phyloP scores from a whole-genome alignment of 1,140 invertebrate species.

The Lepidurus packardi region DNA sequence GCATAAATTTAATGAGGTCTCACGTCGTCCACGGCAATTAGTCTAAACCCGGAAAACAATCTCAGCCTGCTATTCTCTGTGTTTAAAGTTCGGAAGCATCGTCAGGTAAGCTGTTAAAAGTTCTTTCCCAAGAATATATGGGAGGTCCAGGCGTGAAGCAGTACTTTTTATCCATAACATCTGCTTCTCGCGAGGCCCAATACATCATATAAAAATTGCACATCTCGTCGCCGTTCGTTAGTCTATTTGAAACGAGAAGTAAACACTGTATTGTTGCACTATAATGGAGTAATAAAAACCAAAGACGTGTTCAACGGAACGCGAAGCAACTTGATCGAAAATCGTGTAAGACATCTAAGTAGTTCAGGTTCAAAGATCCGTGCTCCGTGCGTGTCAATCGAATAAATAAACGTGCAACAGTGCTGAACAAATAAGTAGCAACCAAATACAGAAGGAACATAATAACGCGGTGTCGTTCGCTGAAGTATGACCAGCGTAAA shows the following conservation, averaged over 20 bases:
- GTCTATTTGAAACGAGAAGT: slow-evolving; percentile 14
- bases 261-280: neutral
- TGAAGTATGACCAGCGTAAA: neutral
- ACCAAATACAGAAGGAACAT: neutral
- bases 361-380: neutral
- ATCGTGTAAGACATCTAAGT: neutral
- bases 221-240: slow-evolving; percentile 53
- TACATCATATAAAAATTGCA: slow-evolving; percentile 65
- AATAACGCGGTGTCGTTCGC: neutral
- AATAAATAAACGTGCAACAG: slow-evolving; percentile 23
- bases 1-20: neutral
- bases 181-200: slow-evolving; percentile 46
- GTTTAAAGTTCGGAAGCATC: slow-evolving; percentile 36
- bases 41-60: neutral
- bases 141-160: slow-evolving; percentile 59
- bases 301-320: neutral
- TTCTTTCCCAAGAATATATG: slow-evolving; percentile 65
- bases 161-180: slow-evolving; percentile 44
- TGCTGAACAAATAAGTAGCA: neutral
- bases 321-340: neutral
- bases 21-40: neutral
- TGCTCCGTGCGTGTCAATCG: neutral
- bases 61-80: neutral
- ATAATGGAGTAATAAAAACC: neutral
- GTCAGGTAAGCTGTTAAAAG: slow-evolving; percentile 73